Evolutionary conservation across 2,797 vertebrate genomes (phyloP).

Genomic region (Gadopsis marmoratus): DNA sequence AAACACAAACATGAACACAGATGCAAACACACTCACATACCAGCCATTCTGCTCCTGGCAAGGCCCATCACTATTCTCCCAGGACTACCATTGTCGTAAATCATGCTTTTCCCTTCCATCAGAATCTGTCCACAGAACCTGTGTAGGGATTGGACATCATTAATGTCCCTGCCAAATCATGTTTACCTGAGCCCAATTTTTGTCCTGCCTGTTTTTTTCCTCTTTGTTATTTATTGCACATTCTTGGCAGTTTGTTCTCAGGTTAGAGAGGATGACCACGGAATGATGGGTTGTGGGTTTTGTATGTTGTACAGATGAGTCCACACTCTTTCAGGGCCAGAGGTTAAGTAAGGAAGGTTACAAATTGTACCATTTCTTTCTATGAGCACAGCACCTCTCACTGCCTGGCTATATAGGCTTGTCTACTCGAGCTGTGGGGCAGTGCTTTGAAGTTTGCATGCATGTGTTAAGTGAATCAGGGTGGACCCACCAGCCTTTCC

Average conservation of each 20-base stretch:
- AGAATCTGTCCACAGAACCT: constrained; percentile 71
- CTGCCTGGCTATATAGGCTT: background rate
- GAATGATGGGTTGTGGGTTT: constrained; percentile 54
- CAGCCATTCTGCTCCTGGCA: constrained; percentile 71
- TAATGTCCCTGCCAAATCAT: constrained; percentile 77
- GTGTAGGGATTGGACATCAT: constrained; percentile 73
- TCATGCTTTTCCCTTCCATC: constrained; percentile 75
- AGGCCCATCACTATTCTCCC: constrained; percentile 67
- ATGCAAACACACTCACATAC: constrained; percentile 61
- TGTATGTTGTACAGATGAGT: constrained; percentile 53
- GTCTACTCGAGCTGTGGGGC: constrained; percentile 2
- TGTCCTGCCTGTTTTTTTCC: constrained; percentile 54
- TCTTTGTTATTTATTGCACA: constrained; percentile 69
- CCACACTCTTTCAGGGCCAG: constrained; percentile 35
- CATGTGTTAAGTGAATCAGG: constrained; percentile 20
- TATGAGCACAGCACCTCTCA: constrained; percentile 4
- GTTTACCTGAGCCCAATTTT: constrained; percentile 76
- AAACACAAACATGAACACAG: constrained; percentile 65
- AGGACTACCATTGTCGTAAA: constrained; percentile 76
- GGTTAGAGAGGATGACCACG: constrained; percentile 46
- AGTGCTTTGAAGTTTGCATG: constrained; percentile 19
- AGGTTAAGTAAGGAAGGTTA: constrained; percentile 42
- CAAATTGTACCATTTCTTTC: constrained; percentile 35
- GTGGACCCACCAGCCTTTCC: constrained; percentile 14
- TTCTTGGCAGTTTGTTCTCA: constrained; percentile 61